Evolutionary conservation across 2,797 vertebrate genomes (phyloP), one percentile per base, ranked within the genome.

Genomic region (Lophius americanus): DNA sequence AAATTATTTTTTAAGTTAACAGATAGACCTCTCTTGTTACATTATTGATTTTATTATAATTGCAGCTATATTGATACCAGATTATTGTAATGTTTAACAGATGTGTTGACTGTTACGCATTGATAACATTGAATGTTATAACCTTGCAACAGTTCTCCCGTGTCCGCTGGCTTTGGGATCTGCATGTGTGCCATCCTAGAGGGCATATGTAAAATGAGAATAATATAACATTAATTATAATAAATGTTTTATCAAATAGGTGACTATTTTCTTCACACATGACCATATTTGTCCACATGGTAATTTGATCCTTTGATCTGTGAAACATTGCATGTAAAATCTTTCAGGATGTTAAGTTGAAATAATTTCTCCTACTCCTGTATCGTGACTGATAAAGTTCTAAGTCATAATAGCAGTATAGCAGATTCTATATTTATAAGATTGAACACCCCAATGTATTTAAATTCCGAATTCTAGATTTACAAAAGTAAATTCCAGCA

Each of bases 1-100:
- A 92, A 89, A 90, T 85, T 88, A 51, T 89, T 90, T 83, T 88
- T 54, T 83, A 92, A 92, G 85, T 93, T 92, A 92, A 93, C 89
- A 83, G 76, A 87, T 85, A 78, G 81, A 89, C 78, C 73, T 85
- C 82, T 82, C 90, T 90, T 88, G 82, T 91, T 90, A 88, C 68
- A 78, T 74, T 71, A 79, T 87, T 75, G 66, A 70, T 87, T 86
- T 88, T 90, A 84, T 92, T 89, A 85, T 90, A 88, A 91, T 92
- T 90, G 79, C 83, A 90, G 84, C 83, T 91, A 86, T 90, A 90
- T 85, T 80, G 74, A 89, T 81, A 79, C 78, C 70, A 65, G 67
- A 83, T 84, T 68, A 60, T 85, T 64, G 62, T 68, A 10, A 69
- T 84, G 77, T 23, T 86, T 87, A 89, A 88, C 83, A 86, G 78